These are phyloP conservation scores for Eumeta japonica DNA, from an alignment of 1,140 invertebrate species.

Conservation along the genomic window DNA sequence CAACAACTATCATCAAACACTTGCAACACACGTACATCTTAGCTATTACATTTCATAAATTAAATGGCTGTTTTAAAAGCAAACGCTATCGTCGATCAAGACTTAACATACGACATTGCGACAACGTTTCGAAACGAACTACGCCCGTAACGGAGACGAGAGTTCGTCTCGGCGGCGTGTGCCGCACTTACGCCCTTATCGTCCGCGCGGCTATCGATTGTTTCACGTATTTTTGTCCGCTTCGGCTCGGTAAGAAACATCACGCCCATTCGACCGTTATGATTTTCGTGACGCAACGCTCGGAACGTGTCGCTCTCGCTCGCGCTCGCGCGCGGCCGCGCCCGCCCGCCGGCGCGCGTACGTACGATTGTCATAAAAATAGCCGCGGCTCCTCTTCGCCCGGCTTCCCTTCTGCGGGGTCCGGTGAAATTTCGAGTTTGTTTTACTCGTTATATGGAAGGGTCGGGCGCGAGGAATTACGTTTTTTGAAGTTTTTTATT, in stretches of 20 bases:
- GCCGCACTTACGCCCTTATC: constrained; percentile 32
- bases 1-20: too few relatives aligned
- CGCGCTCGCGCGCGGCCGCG: too few relatives aligned
- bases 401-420: constrained; percentile 48
- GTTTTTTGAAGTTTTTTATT: background rate
- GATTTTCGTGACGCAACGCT: constrained; percentile 44
- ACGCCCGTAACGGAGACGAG: too few relatives aligned
- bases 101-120: too few relatives aligned
- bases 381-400: too few relatives aligned
- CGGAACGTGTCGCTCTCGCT: constrained; percentile 40
- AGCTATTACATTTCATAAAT: too few relatives aligned
- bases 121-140: too few relatives aligned
- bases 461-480: too few relatives aligned
- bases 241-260: constrained; percentile 54
- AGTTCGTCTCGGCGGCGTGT: too few relatives aligned
- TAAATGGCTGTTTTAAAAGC: too few relatives aligned
- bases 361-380: constrained; percentile 53
- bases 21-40: too few relatives aligned
- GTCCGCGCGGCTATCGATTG: constrained; percentile 37
- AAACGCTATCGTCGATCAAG: too few relatives aligned
- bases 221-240: constrained; percentile 54
- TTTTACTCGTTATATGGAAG: constrained; percentile 28
- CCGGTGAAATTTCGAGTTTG: constrained; percentile 38
- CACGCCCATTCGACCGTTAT: constrained; percentile 58
- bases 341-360: constrained; percentile 49